These are phyloP conservation scores for Gastrophryne carolinensis DNA, from an alignment of 2,797 vertebrate species.

Conservation along the genomic window DNA sequence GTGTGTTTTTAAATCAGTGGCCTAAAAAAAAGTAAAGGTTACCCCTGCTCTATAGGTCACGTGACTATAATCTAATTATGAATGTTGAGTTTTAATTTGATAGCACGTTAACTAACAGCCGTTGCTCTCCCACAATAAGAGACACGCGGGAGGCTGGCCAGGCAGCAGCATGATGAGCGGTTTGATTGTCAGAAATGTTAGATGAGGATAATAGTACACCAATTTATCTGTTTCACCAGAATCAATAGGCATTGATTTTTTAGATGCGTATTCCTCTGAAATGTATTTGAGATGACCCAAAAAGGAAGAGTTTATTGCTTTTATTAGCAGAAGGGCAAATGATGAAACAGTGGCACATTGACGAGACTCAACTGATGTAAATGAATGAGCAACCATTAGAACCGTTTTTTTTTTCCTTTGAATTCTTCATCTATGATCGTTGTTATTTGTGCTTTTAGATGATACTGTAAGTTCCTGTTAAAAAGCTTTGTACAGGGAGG, in stretches of 20 bases:
- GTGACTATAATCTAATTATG: too few relatives aligned
- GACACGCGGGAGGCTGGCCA: neutral
- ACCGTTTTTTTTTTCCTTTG: neutral
- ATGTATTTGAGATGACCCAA: slow-evolving; percentile 52
- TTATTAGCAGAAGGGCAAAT: slow-evolving; percentile 49
- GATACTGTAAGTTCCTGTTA: too few relatives aligned
- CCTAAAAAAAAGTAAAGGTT: too few relatives aligned
- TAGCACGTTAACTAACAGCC: slow-evolving; percentile 18
- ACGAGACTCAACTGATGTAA: slow-evolving; percentile 50
- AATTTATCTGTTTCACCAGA: slow-evolving; percentile 51
- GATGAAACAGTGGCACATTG: slow-evolving; percentile 39
- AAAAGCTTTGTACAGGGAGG: too few relatives aligned
- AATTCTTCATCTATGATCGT: neutral
- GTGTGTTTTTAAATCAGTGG: too few relatives aligned
- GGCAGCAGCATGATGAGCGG: slow-evolving; percentile 19
- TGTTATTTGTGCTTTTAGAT: neutral
- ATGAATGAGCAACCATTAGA: slow-evolving; percentile 16
- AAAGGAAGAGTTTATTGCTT: slow-evolving; percentile 51
- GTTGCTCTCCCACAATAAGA: slow-evolving; percentile 11
- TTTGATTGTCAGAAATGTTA: slow-evolving; percentile 52
- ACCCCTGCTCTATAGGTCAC: too few relatives aligned
- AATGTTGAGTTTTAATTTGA: slow-evolving; percentile 39
- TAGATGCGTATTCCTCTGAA: slow-evolving; percentile 43
- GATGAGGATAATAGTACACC: slow-evolving; percentile 51
- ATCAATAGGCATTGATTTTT: slow-evolving; percentile 51